These are phyloP conservation scores for Trichogramma evanescens DNA, from an alignment of 2,888 invertebrate species.

Conservation along the genomic window DNA sequence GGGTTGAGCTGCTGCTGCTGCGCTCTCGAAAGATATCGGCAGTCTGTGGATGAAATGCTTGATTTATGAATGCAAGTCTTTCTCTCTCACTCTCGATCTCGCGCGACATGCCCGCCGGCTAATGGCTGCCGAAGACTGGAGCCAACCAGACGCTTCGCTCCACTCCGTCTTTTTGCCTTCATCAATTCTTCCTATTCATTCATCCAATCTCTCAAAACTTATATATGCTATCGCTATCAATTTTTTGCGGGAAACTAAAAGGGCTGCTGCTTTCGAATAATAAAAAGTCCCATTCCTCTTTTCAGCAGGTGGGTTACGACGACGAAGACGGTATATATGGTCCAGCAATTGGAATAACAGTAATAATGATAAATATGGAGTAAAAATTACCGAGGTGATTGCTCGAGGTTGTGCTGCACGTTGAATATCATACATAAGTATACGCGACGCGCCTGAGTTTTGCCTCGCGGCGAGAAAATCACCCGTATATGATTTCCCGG, in stretches of 20 bases:
- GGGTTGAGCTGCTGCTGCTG: conserved; percentile 25
- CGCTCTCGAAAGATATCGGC: conserved; percentile 42
- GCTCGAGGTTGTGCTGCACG: too few species aligned
- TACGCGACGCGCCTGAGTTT: too few species aligned
- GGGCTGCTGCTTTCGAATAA: too few species aligned
- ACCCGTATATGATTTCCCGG: conserved; percentile 30
- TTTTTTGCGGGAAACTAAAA: too few species aligned
- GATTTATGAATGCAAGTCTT: conserved; percentile 34
- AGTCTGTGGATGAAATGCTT: conserved; percentile 46
- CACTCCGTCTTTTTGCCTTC: not conserved
- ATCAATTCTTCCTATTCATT: not conserved
- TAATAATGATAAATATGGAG: too few species aligned
- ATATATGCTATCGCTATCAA: too few species aligned
- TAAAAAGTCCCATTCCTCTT: too few species aligned
- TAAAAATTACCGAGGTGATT: too few species aligned
- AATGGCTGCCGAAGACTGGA: conserved; percentile 41
- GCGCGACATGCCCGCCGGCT: conserved; percentile 40
- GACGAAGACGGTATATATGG: too few species aligned
- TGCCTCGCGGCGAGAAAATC: conserved; percentile 32
- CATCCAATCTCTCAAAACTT: not conserved
- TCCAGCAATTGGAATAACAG: too few species aligned
- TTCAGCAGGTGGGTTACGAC: too few species aligned
- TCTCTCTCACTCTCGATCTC: conserved; percentile 24
- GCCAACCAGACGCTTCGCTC: not conserved
- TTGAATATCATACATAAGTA: too few species aligned